These are phyloP conservation scores for Ovibos moschatus DNA, from an alignment of 2,113 vertebrate species.

Conservation along the genomic window DNA sequence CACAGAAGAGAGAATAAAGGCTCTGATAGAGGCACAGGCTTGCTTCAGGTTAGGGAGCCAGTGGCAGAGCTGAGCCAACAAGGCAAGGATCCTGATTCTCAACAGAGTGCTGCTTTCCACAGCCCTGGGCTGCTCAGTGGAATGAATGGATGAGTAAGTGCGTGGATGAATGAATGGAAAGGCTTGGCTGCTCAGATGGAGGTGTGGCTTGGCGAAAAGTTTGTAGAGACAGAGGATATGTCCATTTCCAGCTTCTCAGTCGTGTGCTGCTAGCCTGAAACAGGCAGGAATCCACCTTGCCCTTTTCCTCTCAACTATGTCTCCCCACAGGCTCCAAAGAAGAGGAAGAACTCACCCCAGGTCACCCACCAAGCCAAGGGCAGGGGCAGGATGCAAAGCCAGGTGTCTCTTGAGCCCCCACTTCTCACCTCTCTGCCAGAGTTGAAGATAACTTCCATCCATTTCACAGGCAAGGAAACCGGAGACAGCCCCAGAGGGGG, in stretches of 20 bases:
- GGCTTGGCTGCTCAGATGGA: background rate
- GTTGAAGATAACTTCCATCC: slow-evolving; percentile 54
- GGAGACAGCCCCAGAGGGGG: slow-evolving; percentile 65
- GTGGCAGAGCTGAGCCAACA: background rate
- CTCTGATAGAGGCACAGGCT: background rate
- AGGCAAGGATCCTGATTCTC: background rate
- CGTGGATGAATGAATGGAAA: slow-evolving; percentile 6
- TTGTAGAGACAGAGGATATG: background rate
- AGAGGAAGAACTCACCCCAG: slow-evolving; percentile 8
- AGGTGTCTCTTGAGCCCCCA: background rate
- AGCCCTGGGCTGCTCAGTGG: background rate
- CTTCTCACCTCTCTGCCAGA: slow-evolving; percentile 40
- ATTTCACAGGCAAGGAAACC: slow-evolving; percentile 62
- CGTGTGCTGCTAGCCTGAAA: background rate
- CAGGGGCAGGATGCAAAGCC: slow-evolving; percentile 3
- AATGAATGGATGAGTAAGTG: slow-evolving; percentile 24
- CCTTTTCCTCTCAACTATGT: background rate
- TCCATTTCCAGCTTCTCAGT: background rate
- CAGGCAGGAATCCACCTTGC: background rate
- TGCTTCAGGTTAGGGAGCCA: background rate
- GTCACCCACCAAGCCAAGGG: slow-evolving; percentile 37
- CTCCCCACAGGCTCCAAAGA: background rate
- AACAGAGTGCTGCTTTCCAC: background rate
- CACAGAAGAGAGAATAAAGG: background rate
- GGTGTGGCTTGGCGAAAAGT: background rate